These are phyloP conservation scores for Chloropsis cyanopogon DNA, from an alignment of 2,113 vertebrate genomes.

Conservation along the genomic window DNA sequence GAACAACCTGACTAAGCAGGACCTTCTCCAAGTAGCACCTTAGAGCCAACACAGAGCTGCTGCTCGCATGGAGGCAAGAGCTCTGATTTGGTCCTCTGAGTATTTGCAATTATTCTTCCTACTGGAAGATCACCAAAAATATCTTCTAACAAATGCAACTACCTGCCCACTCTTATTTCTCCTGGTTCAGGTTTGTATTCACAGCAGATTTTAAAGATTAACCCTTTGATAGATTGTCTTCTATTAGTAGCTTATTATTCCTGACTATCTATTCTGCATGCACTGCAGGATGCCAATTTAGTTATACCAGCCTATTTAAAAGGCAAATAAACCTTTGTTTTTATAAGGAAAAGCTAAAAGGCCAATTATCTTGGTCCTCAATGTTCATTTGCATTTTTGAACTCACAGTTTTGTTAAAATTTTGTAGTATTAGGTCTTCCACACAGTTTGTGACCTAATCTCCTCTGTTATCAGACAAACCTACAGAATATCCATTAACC, in stretches of 20 bases:
- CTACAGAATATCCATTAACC: not conserved
- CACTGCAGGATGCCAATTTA: conserved; percentile 27
- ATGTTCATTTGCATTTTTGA: conserved; percentile 17
- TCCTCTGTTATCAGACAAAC: not conserved
- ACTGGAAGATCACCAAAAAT: not conserved
- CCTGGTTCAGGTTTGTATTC: not conserved
- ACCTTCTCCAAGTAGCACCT: not conserved
- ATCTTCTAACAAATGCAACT: not conserved
- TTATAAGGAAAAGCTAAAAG: conserved; percentile 57
- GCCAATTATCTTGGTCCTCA: conserved; percentile 31
- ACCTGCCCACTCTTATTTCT: not conserved
- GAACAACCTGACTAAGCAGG: not conserved
- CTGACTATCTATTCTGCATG: conserved; percentile 30
- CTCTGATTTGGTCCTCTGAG: not conserved
- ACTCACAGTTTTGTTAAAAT: not conserved
- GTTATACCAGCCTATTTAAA: conserved; percentile 62
- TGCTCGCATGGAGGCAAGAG: not conserved
- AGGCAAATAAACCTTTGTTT: conserved; percentile 63
- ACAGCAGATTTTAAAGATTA: not conserved
- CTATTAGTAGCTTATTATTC: not conserved
- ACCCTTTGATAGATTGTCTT: not conserved
- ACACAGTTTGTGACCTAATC: not conserved
- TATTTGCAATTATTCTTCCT: not conserved
- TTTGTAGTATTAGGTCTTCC: conserved; percentile 20
- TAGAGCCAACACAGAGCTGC: rapidly evolving